Base-by-base conservation (phyloP, 2,797 vertebrate species). In the Periparus ater region DNA sequence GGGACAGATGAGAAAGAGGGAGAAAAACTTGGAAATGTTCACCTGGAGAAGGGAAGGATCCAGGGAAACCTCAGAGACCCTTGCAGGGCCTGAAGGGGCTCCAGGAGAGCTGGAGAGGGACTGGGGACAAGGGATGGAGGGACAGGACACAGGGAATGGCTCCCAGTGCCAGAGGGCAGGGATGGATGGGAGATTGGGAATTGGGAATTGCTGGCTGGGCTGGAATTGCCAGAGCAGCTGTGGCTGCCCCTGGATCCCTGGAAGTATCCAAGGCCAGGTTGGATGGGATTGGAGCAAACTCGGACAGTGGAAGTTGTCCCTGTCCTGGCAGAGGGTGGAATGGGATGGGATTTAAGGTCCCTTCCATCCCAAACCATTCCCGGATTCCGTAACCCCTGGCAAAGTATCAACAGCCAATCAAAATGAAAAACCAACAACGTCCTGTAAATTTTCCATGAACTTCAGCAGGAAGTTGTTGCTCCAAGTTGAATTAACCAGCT, bases 41-140 rank as follows among this genome's bases (percentile, higher is more conserved):
- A 0, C 10, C 30, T 23, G 54, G 65, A 30, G 45, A 50, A 1
- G 19, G 0, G 15, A 50, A 48, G 51, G 7, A 0, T n/a, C 30
- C 77, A 58, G 30, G 29, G 29, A 67, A 15, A n/a, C 29, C 34
- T 79, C 18, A 14, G 53, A 30, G 34, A 42, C 19, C 25, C 38
- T 63, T 1, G 1, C 38, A 53, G 74, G 30, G 10, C 62, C 51
- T 66, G 0, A 17, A 79, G 62, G 42, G 53, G 42, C 19, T 57
- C 34, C 76, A 57, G 76, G 76, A 67, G 76, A 66, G 51, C 76
- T 66, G 76, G 14, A 55, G 76, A 78, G 75, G 61, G 61, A 13
- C 61, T 78, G 20, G 60, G 63, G 25, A 34, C 45, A 67, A 50
- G 54, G 63, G 1, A 7, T 51, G 44, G 63, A 29, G 63, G 63